These are phyloP conservation scores for Camponotus floridanus DNA, from an alignment of 1,140 invertebrate genomes.

Conservation along the genomic window DNA sequence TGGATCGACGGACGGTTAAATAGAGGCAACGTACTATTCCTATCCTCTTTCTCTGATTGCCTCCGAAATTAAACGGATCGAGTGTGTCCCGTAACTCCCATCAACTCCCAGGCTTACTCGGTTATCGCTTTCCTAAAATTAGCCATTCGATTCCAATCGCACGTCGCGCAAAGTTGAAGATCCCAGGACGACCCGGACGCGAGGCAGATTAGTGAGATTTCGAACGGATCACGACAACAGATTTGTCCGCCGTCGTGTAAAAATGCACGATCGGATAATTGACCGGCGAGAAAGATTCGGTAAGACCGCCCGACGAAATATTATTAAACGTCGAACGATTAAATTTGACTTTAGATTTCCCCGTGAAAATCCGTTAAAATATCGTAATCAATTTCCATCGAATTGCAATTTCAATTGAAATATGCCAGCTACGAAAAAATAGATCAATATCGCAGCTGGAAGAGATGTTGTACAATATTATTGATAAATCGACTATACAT, in stretches of 20 bases:
- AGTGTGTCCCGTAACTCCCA: conserved; percentile 60
- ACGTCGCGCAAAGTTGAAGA: conserved; percentile 28
- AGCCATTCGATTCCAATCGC: conserved; percentile 66
- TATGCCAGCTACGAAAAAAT: neutral
- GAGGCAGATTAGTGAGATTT: neutral
- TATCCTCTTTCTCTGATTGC: conserved; percentile 72
- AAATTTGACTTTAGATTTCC: neutral
- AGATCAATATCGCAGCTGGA: neutral
- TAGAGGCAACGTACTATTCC: conserved; percentile 23
- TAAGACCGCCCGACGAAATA: neutral
- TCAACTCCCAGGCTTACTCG: conserved; percentile 44
- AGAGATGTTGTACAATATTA: neutral
- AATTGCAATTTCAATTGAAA: neutral
- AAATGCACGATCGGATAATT: conserved; percentile 20
- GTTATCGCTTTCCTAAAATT: conserved; percentile 74
- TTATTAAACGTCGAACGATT: conserved; percentile 30
- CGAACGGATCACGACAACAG: neutral
- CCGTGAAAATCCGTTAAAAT: neutral
- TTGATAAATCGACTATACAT: neutral
- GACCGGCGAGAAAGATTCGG: neutral
- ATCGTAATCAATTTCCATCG: neutral
- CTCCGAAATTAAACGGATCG: conserved; percentile 69
- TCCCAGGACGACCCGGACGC: neutral
- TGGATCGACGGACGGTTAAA: conserved; percentile 42
- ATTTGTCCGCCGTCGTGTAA: neutral